Conservation (phyloP, 2,888 invertebrate species). For the Drosophila quasianomalipes region DNA sequence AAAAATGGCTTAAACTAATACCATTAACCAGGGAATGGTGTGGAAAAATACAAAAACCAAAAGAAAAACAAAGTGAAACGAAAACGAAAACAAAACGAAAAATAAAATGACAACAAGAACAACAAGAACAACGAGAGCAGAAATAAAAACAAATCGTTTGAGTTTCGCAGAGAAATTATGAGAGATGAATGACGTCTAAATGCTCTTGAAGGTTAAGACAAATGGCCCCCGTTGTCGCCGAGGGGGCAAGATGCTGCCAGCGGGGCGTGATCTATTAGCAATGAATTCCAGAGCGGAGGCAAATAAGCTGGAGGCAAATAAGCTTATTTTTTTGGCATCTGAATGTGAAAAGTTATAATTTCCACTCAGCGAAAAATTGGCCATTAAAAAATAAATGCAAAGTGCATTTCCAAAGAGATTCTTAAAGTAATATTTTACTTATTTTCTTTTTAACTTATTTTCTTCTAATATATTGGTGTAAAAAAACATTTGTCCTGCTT, state of each 20-base stretch:
- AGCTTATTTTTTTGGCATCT: conserved; percentile 3
- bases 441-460: no score
- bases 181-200: conserved; percentile 81
- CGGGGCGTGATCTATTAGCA: neutral
- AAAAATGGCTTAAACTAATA: conserved; percentile 41
- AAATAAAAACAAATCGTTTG: conserved; percentile 59
- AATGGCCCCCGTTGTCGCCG: conserved; percentile 66
- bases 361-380: conserved; percentile 20
- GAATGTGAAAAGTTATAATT: conserved; percentile 3
- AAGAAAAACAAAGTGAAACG: conserved; percentile 14
- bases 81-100: conserved; percentile 30
- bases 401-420: neutral
- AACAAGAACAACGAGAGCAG: conserved; percentile 26
- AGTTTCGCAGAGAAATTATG: conserved; percentile 68
- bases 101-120: conserved; percentile 46
- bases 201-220: conserved; percentile 78
- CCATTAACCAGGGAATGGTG: conserved; percentile 41
- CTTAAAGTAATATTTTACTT: neutral
- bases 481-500: neutral
- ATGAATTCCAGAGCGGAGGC: neutral
- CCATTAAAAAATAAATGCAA: neutral
- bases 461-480: neutral
- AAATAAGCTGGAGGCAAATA: neutral
- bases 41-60: conserved; percentile 56
- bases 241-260: neutral